These are phyloP conservation scores for Ylistrum balloti DNA, from an alignment of 1,140 invertebrate genomes.

Conservation along the genomic window DNA sequence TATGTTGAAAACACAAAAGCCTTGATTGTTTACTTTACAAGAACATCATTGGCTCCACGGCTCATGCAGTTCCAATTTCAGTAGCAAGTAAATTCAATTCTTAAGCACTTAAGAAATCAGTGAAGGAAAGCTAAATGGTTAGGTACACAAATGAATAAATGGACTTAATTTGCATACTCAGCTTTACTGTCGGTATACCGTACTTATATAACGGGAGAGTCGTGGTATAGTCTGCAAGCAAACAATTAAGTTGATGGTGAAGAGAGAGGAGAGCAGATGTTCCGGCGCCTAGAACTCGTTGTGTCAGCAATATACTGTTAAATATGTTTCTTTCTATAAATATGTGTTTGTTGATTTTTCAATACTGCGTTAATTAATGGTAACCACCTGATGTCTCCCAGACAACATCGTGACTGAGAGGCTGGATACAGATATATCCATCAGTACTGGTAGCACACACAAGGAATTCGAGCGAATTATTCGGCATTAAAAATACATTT, in stretches of 20 bases:
- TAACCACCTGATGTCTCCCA: not conserved
- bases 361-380: slow-evolving; percentile 4
- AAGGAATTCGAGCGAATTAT: not conserved
- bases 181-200: not conserved
- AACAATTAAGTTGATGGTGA: not conserved
- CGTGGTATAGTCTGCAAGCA: not conserved
- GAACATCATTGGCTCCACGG: not conserved
- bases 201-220: not conserved
- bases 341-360: not conserved
- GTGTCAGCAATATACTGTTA: not conserved
- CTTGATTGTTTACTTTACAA: not conserved
- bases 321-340: slow-evolving; percentile 13
- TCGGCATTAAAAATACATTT: not conserved
- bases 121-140: not conserved
- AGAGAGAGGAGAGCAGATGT: not conserved
- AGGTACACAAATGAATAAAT: slow-evolving; percentile 12
- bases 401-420: not conserved
- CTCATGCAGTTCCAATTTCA: slow-evolving; percentile 28
- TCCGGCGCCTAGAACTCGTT: not conserved
- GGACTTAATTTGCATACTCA: not conserved
- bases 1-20: not conserved
- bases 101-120: slow-evolving; percentile 25
- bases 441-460: not conserved
- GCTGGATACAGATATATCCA: not conserved
- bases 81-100: not conserved